Conservation (phyloP, 2,888 invertebrate genomes). For the Metacarcinus magister region DNA sequence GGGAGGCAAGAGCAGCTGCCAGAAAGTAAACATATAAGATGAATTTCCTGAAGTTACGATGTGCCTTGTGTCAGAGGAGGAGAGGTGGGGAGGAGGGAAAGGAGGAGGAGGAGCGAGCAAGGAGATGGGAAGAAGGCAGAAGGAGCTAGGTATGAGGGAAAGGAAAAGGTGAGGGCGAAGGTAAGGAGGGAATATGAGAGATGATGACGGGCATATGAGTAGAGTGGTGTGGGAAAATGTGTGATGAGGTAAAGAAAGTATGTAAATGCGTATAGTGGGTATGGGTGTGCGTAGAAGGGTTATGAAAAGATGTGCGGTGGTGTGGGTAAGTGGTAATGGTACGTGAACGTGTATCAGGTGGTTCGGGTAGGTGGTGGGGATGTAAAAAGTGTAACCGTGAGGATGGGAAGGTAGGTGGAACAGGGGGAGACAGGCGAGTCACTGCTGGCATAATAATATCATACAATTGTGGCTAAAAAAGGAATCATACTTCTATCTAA, state of each 20-base stretch:
- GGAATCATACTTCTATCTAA: conserved; percentile 34
- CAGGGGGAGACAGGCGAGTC: not conserved
- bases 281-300: no score
- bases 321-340: not conserved
- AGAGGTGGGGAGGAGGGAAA: not conserved
- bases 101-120: not conserved
- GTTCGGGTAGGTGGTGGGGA: not conserved
- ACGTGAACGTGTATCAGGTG: not conserved
- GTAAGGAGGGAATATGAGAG: not conserved
- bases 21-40: conserved; percentile 32
- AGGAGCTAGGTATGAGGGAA: not conserved
- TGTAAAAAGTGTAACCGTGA: not conserved
- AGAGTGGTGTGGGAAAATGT: not conserved
- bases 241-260: not conserved
- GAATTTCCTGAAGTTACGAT: conserved; percentile 19
- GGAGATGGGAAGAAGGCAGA: not conserved
- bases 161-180: not conserved
- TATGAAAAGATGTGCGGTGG: not conserved
- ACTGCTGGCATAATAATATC: conserved; percentile 4
- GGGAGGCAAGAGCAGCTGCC: not conserved
- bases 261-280: not conserved
- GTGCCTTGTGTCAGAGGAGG: not conserved
- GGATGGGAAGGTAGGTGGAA: not conserved
- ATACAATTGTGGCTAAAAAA: conserved; percentile 14
- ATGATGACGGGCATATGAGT: not conserved